These are phyloP conservation scores for Lochmaea crataegi DNA, from an alignment of 2,888 invertebrate species.

Conservation along the genomic window DNA sequence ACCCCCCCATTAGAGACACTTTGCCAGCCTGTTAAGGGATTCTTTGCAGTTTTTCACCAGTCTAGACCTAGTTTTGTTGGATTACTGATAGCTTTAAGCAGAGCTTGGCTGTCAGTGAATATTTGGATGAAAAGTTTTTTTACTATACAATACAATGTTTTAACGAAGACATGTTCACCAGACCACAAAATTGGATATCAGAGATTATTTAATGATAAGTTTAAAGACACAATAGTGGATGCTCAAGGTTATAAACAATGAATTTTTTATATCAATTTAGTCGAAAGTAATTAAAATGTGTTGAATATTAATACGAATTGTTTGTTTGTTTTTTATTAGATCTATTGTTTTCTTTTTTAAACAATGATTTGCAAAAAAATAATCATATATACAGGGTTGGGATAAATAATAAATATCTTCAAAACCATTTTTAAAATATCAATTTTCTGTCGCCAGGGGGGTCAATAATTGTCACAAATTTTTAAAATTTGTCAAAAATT, in stretches of 20 bases:
- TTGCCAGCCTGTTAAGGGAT: no score
- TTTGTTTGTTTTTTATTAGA: neutral
- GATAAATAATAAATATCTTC: no score
- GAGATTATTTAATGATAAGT: neutral
- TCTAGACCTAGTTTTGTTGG: no score
- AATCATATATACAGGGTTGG: neutral
- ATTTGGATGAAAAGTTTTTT: no score
- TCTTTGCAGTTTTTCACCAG: no score
- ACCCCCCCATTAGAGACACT: no score
- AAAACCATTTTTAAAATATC: no score
- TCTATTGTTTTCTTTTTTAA: neutral
- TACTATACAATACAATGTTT: neutral
- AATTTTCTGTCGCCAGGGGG: neutral
- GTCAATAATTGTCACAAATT: no score
- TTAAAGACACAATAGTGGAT: neutral
- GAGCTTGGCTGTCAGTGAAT: no score
- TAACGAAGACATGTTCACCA: neutral
- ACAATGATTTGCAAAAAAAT: slow-evolving; percentile 2
- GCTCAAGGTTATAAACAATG: neutral
- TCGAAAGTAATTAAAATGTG: neutral
- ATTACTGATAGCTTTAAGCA: no score
- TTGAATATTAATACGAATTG: neutral
- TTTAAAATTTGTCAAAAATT: no score
- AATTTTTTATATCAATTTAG: neutral
- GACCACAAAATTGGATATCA: neutral